Evolutionary conservation across 2,888 invertebrate genomes (phyloP), one percentile per base, ranked within the genome.

Genomic region (Siphonodentalium dalli): DNA sequence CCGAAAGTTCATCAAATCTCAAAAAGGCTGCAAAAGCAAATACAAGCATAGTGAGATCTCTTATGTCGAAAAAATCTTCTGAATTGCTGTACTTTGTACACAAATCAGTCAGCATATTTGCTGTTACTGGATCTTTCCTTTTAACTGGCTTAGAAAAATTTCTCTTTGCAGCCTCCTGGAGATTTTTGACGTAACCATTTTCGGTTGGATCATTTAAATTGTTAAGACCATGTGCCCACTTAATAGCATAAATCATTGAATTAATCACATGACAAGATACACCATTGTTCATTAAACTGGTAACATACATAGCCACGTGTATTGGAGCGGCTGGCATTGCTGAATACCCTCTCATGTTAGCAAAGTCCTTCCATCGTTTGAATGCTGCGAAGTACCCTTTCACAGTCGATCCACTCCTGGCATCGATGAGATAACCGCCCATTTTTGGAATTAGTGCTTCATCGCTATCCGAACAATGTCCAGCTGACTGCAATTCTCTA

Each of bases 231-330:
- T 52, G 57, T 23, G 34, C 40, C 56, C 61, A 61, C 35, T 56
- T 57, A 9, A 57, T 54, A n/a, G 44, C 27, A 38, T 54, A 60
- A 24, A 54, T 41, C 27, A 39, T 50, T 11, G 54, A 29, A 20
- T 43, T 35, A 4, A 59, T 28, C 5, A 41, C 44, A 13, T 27
- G 13, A 15, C 38, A 26, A 8, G 58, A 48, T 9, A 41, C 45
- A n/a, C 46, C 49, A 8, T n/a, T 13, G 20, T 52, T 46, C 8
- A 52, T 13, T 35, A 52, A 41, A 38, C 34, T 27, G 2, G 52
- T 52, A 23, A 59, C 24, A 38, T 51, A 54, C 33, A 55, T 39
- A 4, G 59, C 48, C 2, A 55, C 52, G 13, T 44, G 35, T n/a
- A 52, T 33, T 9, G 55, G 48, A 31, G 26, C 33, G 3, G 50